These are phyloP conservation scores for Pocillopora verrucosa DNA, from an alignment of 64 coral and sea anemone genomes.

Conservation along the genomic window DNA sequence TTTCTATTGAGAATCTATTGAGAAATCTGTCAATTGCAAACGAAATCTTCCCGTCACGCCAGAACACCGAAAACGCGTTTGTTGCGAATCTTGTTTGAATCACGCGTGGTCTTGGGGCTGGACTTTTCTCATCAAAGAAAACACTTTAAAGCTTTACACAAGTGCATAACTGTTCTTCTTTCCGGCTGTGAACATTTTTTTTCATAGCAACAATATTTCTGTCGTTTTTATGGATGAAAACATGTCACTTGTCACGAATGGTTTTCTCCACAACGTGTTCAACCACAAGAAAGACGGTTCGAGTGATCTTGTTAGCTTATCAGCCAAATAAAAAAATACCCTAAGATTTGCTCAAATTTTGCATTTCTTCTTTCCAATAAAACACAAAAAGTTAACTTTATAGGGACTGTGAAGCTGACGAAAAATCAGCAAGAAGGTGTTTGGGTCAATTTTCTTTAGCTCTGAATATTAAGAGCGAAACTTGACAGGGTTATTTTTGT, in stretches of 20 bases:
- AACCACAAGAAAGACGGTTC: background rate
- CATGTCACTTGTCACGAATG: background rate
- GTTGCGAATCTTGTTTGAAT: background rate
- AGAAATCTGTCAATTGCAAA: background rate
- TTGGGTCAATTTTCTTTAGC: background rate
- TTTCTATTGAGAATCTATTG: background rate
- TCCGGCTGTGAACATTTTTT: background rate
- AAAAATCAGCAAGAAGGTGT: background rate
- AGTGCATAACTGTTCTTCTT: background rate
- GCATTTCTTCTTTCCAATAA: too few relatives aligned
- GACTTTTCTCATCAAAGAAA: background rate
- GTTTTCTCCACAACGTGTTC: background rate
- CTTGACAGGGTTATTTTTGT: too few relatives aligned
- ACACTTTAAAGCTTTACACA: background rate
- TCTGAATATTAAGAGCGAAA: background rate
- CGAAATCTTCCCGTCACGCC: background rate
- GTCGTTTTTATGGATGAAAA: background rate
- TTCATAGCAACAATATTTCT: background rate
- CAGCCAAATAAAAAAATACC: too few relatives aligned
- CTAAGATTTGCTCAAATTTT: too few relatives aligned
- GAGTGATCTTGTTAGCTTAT: background rate
- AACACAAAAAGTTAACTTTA: too few relatives aligned
- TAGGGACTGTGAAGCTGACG: too few relatives aligned
- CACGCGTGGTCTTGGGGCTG: background rate
- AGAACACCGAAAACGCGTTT: background rate